A percentile compares a stretch with the other conserved stretches of the same genome.
These are phyloP conservation scores for Hyppa rectilinea DNA, from an alignment of 2,888 invertebrate genomes.

Conservation along the genomic window DNA sequence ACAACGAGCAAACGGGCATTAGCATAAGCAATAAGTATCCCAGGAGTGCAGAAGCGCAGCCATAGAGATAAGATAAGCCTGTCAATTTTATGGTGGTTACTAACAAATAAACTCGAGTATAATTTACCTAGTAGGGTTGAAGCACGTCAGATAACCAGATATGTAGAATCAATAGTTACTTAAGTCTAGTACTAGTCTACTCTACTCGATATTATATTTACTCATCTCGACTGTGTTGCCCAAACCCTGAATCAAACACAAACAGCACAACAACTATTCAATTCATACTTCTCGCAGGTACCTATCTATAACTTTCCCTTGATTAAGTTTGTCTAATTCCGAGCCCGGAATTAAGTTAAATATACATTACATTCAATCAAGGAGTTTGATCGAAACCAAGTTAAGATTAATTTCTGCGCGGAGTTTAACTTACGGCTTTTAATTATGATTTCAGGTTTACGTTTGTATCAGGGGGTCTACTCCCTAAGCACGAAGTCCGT, in stretches of 20 bases:
- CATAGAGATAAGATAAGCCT: too few relatives aligned
- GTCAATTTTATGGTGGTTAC: too few relatives aligned
- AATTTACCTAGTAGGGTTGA: neutral
- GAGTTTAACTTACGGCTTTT: constrained; percentile 37
- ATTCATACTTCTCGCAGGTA: constrained; percentile 4
- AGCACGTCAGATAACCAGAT: neutral
- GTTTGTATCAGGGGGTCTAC: too few relatives aligned
- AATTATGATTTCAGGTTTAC: constrained; percentile 37
- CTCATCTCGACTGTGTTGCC: neutral
- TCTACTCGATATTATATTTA: neutral
- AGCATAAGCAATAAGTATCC: too few relatives aligned
- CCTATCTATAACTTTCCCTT: constrained; percentile 36
- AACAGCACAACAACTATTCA: constrained; percentile 16
- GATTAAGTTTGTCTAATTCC: constrained; percentile 47
- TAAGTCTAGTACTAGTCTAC: too few relatives aligned
- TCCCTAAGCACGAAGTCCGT: too few relatives aligned
- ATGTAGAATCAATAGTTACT: neutral
- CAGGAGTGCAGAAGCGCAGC: too few relatives aligned
- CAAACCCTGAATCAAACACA: constrained; percentile 2
- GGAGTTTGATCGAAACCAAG: constrained; percentile 52
- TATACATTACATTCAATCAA: constrained; percentile 56
- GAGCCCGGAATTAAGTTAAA: constrained; percentile 51
- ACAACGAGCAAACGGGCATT: too few relatives aligned
- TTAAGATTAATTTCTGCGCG: constrained; percentile 46
- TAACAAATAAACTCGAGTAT: neutral